phyloP scores from a whole-genome alignment of 2,888 invertebrate species.

The Cancer borealis region DNA sequence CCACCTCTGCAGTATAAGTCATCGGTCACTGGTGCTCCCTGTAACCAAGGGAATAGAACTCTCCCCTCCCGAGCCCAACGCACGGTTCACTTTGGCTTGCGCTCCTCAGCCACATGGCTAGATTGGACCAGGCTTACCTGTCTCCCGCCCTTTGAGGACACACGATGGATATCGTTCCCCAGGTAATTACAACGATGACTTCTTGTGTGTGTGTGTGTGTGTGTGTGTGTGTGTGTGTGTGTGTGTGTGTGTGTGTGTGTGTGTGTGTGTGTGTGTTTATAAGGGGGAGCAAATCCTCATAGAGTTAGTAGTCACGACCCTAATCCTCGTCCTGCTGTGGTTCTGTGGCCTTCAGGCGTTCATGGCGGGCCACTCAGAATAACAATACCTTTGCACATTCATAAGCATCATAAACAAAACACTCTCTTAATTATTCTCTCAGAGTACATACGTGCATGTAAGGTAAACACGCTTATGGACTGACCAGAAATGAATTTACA shows the following conservation, averaged over 20 bases:
- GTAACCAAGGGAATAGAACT: conserved; percentile 59
- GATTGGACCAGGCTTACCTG: conserved; percentile 63
- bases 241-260: conserved; percentile 51
- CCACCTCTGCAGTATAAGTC: conserved; percentile 70
- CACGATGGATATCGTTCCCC: conserved; percentile 60
- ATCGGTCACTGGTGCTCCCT: conserved; percentile 56
- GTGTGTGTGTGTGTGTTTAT: conserved; percentile 43
- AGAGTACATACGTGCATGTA: background rate
- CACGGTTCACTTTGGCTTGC: conserved; percentile 60
- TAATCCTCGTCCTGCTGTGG: conserved; percentile 2
- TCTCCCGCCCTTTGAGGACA: conserved; percentile 63
- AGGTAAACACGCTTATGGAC: background rate
- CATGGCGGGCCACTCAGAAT: background rate
- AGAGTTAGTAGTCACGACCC: conserved; percentile 42
- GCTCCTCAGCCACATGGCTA: conserved; percentile 1
- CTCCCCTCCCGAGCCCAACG: conserved; percentile 62
- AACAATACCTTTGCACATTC: background rate
- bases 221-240: conserved; percentile 50
- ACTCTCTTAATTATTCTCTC: background rate
- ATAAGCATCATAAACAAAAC: conserved; percentile 10
- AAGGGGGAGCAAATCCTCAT: background rate
- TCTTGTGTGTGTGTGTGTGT: conserved; percentile 42
- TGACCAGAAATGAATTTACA: background rate
- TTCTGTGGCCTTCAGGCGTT: background rate
- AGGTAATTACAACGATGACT: conserved; percentile 61